A percentile compares a stretch with the other conserved stretches of the same genome.
phyloP scores from a whole-genome alignment of 2,888 invertebrate genomes.

The Drosophila affinis region DNA sequence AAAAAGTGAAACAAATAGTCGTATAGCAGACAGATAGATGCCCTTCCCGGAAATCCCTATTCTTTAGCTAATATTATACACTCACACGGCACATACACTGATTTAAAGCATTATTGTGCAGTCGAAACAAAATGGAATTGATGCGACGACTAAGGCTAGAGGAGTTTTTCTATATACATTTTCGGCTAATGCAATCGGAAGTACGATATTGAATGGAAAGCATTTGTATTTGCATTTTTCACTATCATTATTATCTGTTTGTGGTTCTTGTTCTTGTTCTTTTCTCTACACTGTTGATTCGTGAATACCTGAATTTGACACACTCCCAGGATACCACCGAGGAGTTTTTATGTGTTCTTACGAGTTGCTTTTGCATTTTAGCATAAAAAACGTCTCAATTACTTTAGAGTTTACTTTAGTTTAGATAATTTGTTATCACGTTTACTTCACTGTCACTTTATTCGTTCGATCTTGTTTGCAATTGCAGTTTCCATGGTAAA shows the following conservation, averaged over 20 bases:
- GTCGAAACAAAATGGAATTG: slow-evolving; percentile 26
- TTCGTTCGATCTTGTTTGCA: background rate
- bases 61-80: slow-evolving; percentile 30
- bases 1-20: background rate
- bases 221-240: background rate
- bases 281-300: slow-evolving; percentile 2
- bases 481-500: background rate
- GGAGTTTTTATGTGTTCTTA: slow-evolving; percentile 8
- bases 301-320: slow-evolving; percentile 48
- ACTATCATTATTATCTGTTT: slow-evolving; percentile 22
- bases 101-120: slow-evolving; percentile 45
- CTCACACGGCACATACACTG: slow-evolving; percentile 30
- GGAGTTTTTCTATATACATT: slow-evolving; percentile 28
- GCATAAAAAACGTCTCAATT: slow-evolving; percentile 45
- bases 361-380: slow-evolving; percentile 20
- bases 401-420: slow-evolving; percentile 28
- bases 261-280: slow-evolving; percentile 5
- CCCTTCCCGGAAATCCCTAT: background rate
- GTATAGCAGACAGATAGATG: background rate
- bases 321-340: slow-evolving; percentile 10
- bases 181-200: slow-evolving; percentile 36
- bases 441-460: slow-evolving; percentile 58
- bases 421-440: slow-evolving; percentile 62
- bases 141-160: slow-evolving; percentile 34
- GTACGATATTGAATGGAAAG: slow-evolving; percentile 38